Base-by-base conservation (phyloP, 2,113 vertebrate species). In the Heterocephalus glaber region DNA sequence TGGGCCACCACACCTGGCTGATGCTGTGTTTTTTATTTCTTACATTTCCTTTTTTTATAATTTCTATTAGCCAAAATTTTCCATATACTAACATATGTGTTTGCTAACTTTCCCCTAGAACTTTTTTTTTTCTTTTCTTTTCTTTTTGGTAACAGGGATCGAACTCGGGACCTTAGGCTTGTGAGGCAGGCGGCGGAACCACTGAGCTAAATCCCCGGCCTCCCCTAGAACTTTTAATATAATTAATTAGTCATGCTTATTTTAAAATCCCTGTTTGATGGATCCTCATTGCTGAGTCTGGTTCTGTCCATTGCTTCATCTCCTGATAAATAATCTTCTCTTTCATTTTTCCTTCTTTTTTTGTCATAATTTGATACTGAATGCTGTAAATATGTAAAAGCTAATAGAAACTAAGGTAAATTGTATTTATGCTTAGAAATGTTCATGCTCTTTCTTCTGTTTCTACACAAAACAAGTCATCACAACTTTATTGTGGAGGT, bases 11-110 rank as follows among this genome's bases (percentile, higher is more conserved):
- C 7, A 13, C 28, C 44, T 74, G 41, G 38, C 22, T 83, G 65
- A 49, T 65, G 24, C 0, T 83, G 17, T 35, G 19, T 11, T 70
- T 85, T 38, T 44, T 68, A 56, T 56, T 35, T 56, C 44, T 90
- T 68, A 84, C 28, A 68, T 90, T 94, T 70, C 44, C 58, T 66
- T 94, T 95, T 81, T 49, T 89, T 41, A 90, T 65, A 81, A 66
- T 65, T 94, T 90, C 74, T 84, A 63, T 44, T 58, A 79, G 56
- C 47, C 77, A 79, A 81, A 80, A 74, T 44, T 89, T 65, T 63
- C 58, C n/a, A 66, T 66, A 44, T 70, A 28, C 61, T 86, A 26
- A 10, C 5, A 68, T 14, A 63, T 38, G 72, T 86, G 56, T 66
- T 92, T 91, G 79, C 66, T 89, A 86, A 63, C 30, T 68, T 95